Evolutionary conservation across 2,113 vertebrate genomes (phyloP).

Genomic region (Coracopsis vasa): DNA sequence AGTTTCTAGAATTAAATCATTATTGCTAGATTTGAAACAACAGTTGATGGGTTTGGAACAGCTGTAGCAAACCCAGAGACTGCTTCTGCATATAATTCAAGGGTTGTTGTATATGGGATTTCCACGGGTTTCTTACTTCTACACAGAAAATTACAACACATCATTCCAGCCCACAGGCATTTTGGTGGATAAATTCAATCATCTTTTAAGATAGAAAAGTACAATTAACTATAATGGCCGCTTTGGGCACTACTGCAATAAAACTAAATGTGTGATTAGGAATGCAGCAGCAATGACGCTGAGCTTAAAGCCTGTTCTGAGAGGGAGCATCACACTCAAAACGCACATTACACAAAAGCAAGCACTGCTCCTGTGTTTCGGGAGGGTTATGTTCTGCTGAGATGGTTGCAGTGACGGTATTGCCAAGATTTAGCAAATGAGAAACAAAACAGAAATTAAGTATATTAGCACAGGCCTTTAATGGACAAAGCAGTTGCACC

Average conservation of each 20-base stretch:
- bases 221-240: not conserved
- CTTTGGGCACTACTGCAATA: not conserved
- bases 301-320: not conserved
- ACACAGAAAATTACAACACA: not conserved
- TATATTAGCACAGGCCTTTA: not conserved
- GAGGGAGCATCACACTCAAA: not conserved
- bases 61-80: not conserved
- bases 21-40: not conserved
- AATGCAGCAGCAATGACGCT: not conserved
- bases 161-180: not conserved
- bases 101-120: not conserved
- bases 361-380: not conserved
- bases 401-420: not conserved
- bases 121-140: not conserved
- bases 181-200: not conserved
- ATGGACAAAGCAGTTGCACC: not conserved
- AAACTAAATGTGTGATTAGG: not conserved
- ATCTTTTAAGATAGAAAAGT: not conserved
- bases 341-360: not conserved
- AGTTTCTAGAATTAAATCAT: not conserved
- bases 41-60: not conserved
- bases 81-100: not conserved
- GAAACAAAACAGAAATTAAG: not conserved
- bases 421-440: not conserved
- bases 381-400: not conserved